Evolutionary conservation across 1,140 invertebrate species (phyloP).

Genomic region (Heliconius melpomene): DNA sequence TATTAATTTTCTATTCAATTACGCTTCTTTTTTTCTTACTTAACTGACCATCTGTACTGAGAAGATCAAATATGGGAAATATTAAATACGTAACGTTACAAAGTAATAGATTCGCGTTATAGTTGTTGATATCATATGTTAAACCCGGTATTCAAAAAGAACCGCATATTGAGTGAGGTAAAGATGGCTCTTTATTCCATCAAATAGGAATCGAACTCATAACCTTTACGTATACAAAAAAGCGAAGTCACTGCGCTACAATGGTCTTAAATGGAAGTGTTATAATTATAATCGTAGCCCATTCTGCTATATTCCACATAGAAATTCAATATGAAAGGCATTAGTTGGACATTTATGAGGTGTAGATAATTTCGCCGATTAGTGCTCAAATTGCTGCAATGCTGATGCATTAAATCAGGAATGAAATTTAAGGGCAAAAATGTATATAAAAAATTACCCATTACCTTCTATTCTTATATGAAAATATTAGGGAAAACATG

Average conservation of each 20-base stretch:
- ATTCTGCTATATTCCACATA: not conserved
- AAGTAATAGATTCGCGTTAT: too few species aligned
- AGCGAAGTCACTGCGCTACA: not conserved
- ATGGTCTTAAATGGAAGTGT: not conserved
- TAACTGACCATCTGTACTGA: too few species aligned
- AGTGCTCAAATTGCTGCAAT: not conserved
- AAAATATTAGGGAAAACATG: too few species aligned
- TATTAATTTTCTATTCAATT: too few species aligned
- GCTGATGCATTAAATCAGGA: not conserved
- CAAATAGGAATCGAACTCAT: not conserved
- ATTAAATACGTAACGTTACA: not conserved
- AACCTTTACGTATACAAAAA: not conserved
- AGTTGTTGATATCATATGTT: too few species aligned
- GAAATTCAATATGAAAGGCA: constrained; percentile 1
- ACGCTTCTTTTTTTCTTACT: too few species aligned
- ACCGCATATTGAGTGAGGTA: too few species aligned
- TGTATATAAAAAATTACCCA: too few species aligned
- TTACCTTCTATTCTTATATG: too few species aligned
- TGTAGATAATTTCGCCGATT: not conserved
- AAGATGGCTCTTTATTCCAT: too few species aligned
- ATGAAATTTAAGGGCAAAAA: not conserved
- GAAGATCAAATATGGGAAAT: too few species aligned
- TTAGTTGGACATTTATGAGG: not conserved
- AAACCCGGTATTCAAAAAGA: too few species aligned
- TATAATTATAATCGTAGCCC: not conserved